Evolutionary conservation across 1,140 invertebrate genomes (phyloP).

Genomic region (Zeugodacus cucurbitae): DNA sequence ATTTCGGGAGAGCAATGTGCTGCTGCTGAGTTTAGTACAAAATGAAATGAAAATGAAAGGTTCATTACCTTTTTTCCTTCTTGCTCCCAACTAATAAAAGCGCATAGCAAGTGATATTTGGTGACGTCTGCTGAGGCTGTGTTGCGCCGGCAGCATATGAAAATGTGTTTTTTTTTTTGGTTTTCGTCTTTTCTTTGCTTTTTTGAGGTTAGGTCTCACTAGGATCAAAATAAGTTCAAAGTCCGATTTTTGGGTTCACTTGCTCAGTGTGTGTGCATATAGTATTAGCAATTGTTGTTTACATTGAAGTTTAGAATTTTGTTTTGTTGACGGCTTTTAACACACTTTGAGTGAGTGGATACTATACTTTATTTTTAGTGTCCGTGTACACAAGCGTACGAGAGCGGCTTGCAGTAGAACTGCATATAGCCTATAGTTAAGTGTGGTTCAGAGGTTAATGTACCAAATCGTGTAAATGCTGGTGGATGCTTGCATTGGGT

Average conservation of each 20-base stretch:
- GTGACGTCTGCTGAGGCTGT: neutral
- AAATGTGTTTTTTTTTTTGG: neutral
- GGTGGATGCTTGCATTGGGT: neutral
- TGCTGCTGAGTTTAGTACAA: neutral
- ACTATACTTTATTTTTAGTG: no score
- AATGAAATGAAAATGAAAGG: slow-evolving; percentile 27
- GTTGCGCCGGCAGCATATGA: no score
- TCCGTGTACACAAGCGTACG: neutral
- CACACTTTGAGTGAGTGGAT: no score
- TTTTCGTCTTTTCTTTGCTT: no score
- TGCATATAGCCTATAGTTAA: neutral
- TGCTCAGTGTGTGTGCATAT: neutral
- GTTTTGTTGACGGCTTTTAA: no score
- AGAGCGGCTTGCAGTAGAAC: neutral
- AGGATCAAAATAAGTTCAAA: neutral
- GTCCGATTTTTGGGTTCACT: neutral
- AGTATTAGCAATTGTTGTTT: neutral
- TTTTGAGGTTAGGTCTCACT: no score
- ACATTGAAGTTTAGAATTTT: neutral
- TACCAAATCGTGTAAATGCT: neutral
- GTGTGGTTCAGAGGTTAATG: slow-evolving; percentile 22
- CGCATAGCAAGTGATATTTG: neutral
- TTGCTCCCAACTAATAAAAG: neutral
- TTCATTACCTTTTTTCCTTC: neutral
- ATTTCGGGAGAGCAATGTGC: neutral